These are phyloP conservation scores for Silurus meridionalis DNA, from an alignment of 2,113 vertebrate species.

Conservation along the genomic window DNA sequence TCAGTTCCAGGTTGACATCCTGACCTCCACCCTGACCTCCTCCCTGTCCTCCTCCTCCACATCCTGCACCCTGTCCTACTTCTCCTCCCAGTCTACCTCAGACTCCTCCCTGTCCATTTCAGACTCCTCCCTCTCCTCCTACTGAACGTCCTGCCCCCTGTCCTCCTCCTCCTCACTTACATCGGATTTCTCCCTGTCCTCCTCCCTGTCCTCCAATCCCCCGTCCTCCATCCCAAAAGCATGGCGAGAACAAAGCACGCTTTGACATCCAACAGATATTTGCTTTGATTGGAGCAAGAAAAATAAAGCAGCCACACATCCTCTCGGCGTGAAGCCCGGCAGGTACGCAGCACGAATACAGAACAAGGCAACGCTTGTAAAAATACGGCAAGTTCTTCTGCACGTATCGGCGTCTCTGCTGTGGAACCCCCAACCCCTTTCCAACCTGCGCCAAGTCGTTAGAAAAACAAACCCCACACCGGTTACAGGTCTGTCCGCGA, in stretches of 20 bases:
- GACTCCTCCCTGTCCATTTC: no score
- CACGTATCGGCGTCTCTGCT: not conserved
- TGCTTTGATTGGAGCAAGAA: slow-evolving; percentile 51
- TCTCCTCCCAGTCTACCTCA: no score
- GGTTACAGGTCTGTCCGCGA: not conserved
- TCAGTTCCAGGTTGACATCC: slow-evolving; percentile 56
- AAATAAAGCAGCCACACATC: slow-evolving; percentile 39
- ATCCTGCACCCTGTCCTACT: no score
- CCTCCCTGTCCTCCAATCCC: no score
- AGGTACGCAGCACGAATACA: slow-evolving; percentile 64
- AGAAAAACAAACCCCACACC: slow-evolving; percentile 6
- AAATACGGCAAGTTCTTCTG: slow-evolving; percentile 52
- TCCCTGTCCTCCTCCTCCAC: no score
- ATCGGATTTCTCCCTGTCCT: no score
- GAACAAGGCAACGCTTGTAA: slow-evolving; percentile 54
- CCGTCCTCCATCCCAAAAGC: slow-evolving; percentile 39
- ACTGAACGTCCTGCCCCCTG: no score
- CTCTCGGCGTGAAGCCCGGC: slow-evolving; percentile 59
- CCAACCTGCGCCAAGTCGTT: not conserved
- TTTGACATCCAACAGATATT: slow-evolving; percentile 47
- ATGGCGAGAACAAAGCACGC: slow-evolving; percentile 59
- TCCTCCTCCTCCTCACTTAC: no score
- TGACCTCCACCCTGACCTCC: slow-evolving; percentile 31
- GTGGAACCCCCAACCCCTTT: not conserved
- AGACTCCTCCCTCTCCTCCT: no score